Evolutionary conservation across 1,140 invertebrate species (phyloP).

Genomic region (Drosophila seguyi): DNA sequence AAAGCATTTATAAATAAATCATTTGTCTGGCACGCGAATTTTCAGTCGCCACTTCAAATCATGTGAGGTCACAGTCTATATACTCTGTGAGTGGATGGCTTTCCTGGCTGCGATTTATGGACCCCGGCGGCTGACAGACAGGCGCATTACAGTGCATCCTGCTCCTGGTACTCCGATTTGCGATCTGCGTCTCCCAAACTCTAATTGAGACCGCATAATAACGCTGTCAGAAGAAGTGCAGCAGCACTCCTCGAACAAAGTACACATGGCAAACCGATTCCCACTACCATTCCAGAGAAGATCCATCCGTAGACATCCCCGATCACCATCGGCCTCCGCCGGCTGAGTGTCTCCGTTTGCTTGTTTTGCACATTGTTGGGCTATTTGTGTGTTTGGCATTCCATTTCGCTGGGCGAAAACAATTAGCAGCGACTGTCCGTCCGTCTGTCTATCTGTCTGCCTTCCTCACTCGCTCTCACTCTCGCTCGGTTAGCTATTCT

Average conservation of each 20-base stretch:
- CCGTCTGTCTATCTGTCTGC: not conserved
- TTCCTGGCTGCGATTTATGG: slow-evolving; percentile 57
- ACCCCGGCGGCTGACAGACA: slow-evolving; percentile 63
- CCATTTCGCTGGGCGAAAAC: slow-evolving; percentile 71
- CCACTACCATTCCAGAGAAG: slow-evolving; percentile 29
- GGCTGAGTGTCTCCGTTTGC: slow-evolving; percentile 57
- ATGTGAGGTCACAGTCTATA: slow-evolving; percentile 35
- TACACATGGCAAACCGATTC: slow-evolving; percentile 59
- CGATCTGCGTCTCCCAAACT: not conserved
- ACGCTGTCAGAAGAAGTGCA: slow-evolving; percentile 58
- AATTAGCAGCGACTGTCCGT: slow-evolving; percentile 58
- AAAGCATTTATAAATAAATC: slow-evolving; percentile 75
- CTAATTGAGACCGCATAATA: slow-evolving; percentile 76
- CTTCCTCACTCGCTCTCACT: slow-evolving; percentile 15
- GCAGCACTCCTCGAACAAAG: slow-evolving; percentile 30
- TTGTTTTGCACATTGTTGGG: slow-evolving; percentile 76
- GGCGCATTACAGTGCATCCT: slow-evolving; percentile 47
- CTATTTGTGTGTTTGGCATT: slow-evolving; percentile 79
- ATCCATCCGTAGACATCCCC: slow-evolving; percentile 32
- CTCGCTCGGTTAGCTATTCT: slow-evolving; percentile 8
- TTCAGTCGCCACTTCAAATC: slow-evolving; percentile 40
- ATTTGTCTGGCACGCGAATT: slow-evolving; percentile 76
- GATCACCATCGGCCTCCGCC: slow-evolving; percentile 17
- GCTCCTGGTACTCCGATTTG: slow-evolving; percentile 19
- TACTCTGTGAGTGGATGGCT: slow-evolving; percentile 27